Percentiles rank a stretch among this genome's conserved stretches.
These are phyloP conservation scores for Aplodontia rufa DNA, from an alignment of 2,113 vertebrate species.

Conservation along the genomic window DNA sequence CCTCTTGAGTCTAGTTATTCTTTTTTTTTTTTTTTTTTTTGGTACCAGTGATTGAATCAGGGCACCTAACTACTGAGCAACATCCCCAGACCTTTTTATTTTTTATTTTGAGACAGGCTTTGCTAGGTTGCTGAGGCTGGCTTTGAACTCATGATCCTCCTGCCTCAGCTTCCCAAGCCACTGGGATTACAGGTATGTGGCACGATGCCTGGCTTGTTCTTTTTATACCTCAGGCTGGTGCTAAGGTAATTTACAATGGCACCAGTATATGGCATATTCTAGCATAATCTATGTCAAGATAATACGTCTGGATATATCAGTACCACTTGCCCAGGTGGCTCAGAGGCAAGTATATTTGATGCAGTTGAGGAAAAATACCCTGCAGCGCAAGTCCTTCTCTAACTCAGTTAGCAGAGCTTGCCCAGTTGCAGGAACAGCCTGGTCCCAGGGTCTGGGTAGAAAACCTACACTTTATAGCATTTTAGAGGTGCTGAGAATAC, in stretches of 20 bases:
- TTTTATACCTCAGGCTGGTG: not conserved
- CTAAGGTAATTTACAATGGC: not conserved
- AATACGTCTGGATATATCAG: not conserved
- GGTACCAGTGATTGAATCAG: no score
- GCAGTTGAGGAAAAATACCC: not conserved
- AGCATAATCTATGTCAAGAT: not conserved
- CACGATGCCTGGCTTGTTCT: no score
- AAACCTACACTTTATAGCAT: not conserved
- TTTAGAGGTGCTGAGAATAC: not conserved
- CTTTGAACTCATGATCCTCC: no score
- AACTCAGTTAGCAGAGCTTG: not conserved
- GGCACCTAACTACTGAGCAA: no score
- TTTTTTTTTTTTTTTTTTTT: no score
- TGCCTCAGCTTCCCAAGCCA: no score
- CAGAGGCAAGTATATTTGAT: not conserved
- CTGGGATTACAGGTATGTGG: no score
- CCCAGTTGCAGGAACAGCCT: not conserved
- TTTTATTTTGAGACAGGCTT: no score
- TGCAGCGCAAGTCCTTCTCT: not conserved
- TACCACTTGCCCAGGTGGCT: not conserved
- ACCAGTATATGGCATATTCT: not conserved
- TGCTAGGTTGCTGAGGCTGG: no score
- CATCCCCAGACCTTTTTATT: no score
- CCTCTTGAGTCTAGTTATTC: not conserved
- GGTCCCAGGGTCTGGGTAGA: not conserved